Base-by-base conservation (phyloP, 2,797 vertebrate species). In the Balearica regulorum region DNA sequence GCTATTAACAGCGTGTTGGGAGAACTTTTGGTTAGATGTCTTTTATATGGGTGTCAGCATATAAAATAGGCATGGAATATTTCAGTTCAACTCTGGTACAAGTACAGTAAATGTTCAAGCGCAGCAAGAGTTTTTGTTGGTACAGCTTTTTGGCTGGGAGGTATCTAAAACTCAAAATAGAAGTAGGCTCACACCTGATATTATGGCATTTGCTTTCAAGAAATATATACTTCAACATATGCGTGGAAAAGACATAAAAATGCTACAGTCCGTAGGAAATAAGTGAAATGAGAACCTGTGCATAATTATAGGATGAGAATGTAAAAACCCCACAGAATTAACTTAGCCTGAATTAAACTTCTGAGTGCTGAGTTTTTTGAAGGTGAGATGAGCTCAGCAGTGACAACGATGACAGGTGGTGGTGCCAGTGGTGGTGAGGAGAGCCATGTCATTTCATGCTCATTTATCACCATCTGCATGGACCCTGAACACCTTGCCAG, bases 61-160 rank as follows among this genome's bases (percentile, higher is more conserved):
- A 81, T 94, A 92, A 97, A 95, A 85, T 61, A 71, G 57, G 64
- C 80, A 92, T 58, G 88, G 66, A 92, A 87, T 90, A 91, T 95
- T 94, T 81, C 94, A 97, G 80, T 93, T 92, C 94, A 92, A 24
- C 51, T 93, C 76, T 91, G 83, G 90, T 91, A 90, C 79, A 87
- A 93, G 69, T 71, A 73, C 5, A 49, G 97, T 95, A 97, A 97
- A 94, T 87, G 94, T 95, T 86, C 80, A 86, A 95, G 91, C 90
- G 89, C 95, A 96, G 73, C 24, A 62, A 62, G 65, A 85, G 89
- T 97, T 98, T 97, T 94, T 95, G 93, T 97, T 95, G 96, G 94
- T 97, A 92, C 89, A 93, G 90, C 69, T 96, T 96, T 97, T 96
- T 97, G 96, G 97, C 97, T 97, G 92, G 96, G 96, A 97, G 81